Evolutionary conservation across 1,140 invertebrate species (phyloP).

Genomic region (Saccostrea echinata): DNA sequence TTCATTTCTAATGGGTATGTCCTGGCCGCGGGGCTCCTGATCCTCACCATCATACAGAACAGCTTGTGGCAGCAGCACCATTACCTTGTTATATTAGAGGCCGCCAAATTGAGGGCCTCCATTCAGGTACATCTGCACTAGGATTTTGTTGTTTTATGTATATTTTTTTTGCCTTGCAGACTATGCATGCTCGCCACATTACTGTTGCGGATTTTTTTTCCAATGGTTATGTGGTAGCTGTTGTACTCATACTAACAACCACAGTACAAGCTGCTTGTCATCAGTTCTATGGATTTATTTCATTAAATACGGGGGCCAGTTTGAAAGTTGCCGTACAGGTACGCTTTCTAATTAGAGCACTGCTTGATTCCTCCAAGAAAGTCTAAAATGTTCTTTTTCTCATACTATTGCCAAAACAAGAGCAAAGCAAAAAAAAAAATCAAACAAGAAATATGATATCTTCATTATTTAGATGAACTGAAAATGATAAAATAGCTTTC

Average conservation of each 20-base stretch:
- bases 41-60: slow-evolving; percentile 88
- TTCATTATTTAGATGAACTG: no score
- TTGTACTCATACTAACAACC: slow-evolving; percentile 86
- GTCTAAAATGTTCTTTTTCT: no score
- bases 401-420: no score
- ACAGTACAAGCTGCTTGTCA: slow-evolving; percentile 89
- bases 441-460: no score
- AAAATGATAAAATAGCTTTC: no score
- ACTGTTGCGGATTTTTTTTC: slow-evolving; percentile 84
- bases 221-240: slow-evolving; percentile 90
- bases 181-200: slow-evolving; percentile 70
- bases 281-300: slow-evolving; percentile 91
- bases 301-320: slow-evolving; percentile 90
- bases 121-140: slow-evolving; percentile 83
- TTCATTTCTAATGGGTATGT: slow-evolving; percentile 89
- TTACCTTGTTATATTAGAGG: slow-evolving; percentile 90
- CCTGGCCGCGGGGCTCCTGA: slow-evolving; percentile 86
- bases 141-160: not conserved
- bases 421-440: no score
- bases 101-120: slow-evolving; percentile 88
- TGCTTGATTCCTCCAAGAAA: not conserved
- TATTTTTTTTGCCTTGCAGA: not conserved
- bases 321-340: slow-evolving; percentile 89
- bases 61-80: slow-evolving; percentile 92
- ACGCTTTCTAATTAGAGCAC: not conserved